Evolutionary conservation across 2,113 vertebrate species (phyloP).

Genomic region (Spea multiplicata): DNA sequence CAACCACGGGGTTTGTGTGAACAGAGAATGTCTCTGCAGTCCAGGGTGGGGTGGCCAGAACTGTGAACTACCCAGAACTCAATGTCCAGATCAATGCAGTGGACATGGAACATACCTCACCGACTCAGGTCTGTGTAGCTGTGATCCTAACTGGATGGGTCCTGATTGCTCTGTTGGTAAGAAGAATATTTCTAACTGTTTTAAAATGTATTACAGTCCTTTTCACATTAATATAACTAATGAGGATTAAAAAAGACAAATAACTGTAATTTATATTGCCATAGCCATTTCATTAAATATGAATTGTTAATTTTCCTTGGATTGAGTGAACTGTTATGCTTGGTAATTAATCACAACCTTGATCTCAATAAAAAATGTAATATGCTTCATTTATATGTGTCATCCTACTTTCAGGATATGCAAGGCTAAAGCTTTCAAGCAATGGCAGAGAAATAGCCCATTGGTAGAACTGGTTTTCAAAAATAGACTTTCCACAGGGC

Average conservation of each 20-base stretch:
- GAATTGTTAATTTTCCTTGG: neutral
- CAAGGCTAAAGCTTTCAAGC: neutral
- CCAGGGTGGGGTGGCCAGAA: conserved; percentile 93
- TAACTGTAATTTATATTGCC: neutral
- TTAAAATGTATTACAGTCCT: neutral
- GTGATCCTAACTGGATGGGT: conserved; percentile 97
- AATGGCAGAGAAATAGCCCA: too few relatives aligned
- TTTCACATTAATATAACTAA: neutral
- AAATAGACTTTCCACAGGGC: too few relatives aligned
- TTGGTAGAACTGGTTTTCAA: too few relatives aligned
- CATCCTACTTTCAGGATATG: neutral
- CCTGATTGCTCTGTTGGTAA: conserved; percentile 96
- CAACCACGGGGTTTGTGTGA: conserved; percentile 92
- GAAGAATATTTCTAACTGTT: conserved; percentile 47
- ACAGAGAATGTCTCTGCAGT: conserved; percentile 93
- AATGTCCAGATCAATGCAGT: conserved; percentile 96
- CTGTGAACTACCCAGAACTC: conserved; percentile 88
- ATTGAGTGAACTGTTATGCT: neutral
- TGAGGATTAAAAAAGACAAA: neutral
- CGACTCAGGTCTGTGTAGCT: conserved; percentile 92
- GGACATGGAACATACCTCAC: conserved; percentile 92
- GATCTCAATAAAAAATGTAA: neutral
- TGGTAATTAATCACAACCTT: neutral
- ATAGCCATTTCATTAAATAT: neutral
- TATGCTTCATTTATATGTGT: neutral